These are phyloP conservation scores for Myrmecobius fasciatus DNA, from an alignment of 2,113 vertebrate species.

Conservation along the genomic window DNA sequence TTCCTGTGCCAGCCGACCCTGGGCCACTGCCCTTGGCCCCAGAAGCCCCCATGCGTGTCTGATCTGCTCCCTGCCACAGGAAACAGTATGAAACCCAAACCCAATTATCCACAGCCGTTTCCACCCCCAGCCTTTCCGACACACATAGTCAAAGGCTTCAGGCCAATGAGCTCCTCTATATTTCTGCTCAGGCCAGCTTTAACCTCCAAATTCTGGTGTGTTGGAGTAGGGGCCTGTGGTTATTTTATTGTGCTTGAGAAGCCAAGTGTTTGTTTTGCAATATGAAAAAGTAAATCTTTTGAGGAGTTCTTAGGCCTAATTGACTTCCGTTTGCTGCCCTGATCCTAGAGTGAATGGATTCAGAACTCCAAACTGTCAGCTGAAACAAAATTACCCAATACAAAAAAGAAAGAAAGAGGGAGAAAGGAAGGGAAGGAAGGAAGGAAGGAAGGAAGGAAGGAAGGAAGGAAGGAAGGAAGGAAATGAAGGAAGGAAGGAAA, in stretches of 20 bases:
- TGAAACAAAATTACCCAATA: constrained; percentile 71
- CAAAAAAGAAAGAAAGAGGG: constrained; percentile 58
- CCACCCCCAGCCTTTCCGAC: neutral
- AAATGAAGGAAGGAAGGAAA: too few relatives aligned
- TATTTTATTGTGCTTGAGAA: neutral
- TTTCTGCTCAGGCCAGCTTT: neutral
- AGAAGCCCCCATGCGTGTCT: neutral
- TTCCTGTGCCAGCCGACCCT: rapidly evolving
- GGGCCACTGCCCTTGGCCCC: neutral
- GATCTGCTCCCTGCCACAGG: too few relatives aligned
- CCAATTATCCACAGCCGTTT: neutral
- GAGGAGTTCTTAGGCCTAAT: constrained; percentile 52
- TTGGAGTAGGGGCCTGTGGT: neutral
- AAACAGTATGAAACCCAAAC: neutral
- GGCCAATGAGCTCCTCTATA: neutral
- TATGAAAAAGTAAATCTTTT: constrained; percentile 56
- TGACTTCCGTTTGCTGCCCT: constrained; percentile 63
- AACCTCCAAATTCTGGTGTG: neutral
- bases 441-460: too few relatives aligned
- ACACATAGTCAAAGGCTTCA: neutral
- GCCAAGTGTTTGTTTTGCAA: neutral
- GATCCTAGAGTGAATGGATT: constrained; percentile 69
- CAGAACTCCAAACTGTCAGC: constrained; percentile 70
- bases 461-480: too few relatives aligned
- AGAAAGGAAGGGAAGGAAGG: too few relatives aligned